These are phyloP conservation scores for Phortica okadai DNA, from an alignment of 2,888 invertebrate genomes.

Conservation along the genomic window DNA sequence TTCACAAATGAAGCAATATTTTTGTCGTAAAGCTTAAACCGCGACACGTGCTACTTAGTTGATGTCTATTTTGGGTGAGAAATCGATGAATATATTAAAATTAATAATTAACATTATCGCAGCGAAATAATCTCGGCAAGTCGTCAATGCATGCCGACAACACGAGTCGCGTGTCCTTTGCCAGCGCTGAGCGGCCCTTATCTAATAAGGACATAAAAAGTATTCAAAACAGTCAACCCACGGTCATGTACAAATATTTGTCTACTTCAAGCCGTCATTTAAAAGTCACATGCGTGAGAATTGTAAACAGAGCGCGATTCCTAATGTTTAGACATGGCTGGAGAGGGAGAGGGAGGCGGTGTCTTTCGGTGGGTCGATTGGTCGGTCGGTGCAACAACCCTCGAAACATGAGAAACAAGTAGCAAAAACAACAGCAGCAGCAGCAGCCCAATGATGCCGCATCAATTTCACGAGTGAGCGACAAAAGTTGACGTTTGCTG, in stretches of 20 bases:
- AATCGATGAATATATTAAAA: slow-evolving; percentile 28
- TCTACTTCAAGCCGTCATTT: slow-evolving; percentile 76
- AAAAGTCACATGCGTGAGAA: slow-evolving; percentile 77
- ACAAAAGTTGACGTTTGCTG: slow-evolving; percentile 53
- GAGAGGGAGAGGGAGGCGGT: background rate
- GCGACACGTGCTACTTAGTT: slow-evolving; percentile 56
- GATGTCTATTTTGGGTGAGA: slow-evolving; percentile 7
- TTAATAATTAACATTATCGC: slow-evolving; percentile 65
- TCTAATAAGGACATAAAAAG: slow-evolving; percentile 62
- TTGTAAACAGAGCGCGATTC: slow-evolving; percentile 68
- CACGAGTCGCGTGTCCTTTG: slow-evolving; percentile 50
- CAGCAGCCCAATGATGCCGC: slow-evolving; percentile 47
- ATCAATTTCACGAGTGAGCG: slow-evolving; percentile 54
- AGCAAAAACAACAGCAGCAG: background rate
- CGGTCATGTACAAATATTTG: slow-evolving; percentile 73
- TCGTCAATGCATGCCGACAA: background rate
- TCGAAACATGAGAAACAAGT: background rate
- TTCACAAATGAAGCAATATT: slow-evolving; percentile 45
- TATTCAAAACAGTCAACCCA: slow-evolving; percentile 48
- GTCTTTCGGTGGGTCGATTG: too few relatives aligned
- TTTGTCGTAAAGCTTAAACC: slow-evolving; percentile 59
- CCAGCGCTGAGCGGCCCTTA: slow-evolving; percentile 54
- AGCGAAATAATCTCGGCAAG: slow-evolving; percentile 38
- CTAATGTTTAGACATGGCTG: background rate
- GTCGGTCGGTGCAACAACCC: background rate